Evolutionary conservation across 2,888 invertebrate genomes (phyloP).

Genomic region (Listrodromus nycthemerus): DNA sequence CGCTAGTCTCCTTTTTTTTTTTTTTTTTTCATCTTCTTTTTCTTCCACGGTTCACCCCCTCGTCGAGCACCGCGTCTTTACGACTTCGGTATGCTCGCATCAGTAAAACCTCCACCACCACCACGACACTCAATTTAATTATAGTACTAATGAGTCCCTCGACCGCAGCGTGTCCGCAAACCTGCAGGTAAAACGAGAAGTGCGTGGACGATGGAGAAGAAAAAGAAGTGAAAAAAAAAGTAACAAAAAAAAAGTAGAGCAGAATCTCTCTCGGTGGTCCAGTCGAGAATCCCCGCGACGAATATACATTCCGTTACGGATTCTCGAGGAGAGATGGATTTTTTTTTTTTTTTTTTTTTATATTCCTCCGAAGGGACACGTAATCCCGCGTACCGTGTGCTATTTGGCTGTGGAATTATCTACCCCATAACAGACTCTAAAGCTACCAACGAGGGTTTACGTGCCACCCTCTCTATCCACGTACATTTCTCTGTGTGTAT

Average conservation of each 20-base stretch:
- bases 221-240: neutral
- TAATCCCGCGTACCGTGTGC: slow-evolving; percentile 56
- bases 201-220: neutral
- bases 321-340: slow-evolving; percentile 26
- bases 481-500: neutral
- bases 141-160: slow-evolving; percentile 63
- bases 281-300: slow-evolving; percentile 60
- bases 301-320: slow-evolving; percentile 21
- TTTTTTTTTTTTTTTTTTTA: slow-evolving; percentile 35
- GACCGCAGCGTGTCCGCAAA: neutral
- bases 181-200: slow-evolving; percentile 8
- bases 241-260: neutral
- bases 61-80: slow-evolving; percentile 64
- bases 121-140: slow-evolving; percentile 58
- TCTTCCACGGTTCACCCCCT: slow-evolving; percentile 52
- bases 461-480: slow-evolving; percentile 28
- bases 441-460: neutral
- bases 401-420: slow-evolving; percentile 55
- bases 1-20: slow-evolving; percentile 30
- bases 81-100: slow-evolving; percentile 70
- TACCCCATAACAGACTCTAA: slow-evolving; percentile 53
- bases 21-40: slow-evolving; percentile 43
- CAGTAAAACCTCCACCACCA: slow-evolving; percentile 32
- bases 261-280: slow-evolving; percentile 65
- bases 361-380: slow-evolving; percentile 36